Evolutionary conservation across 2,797 vertebrate genomes (phyloP).

Genomic region (Xenopus petersii): DNA sequence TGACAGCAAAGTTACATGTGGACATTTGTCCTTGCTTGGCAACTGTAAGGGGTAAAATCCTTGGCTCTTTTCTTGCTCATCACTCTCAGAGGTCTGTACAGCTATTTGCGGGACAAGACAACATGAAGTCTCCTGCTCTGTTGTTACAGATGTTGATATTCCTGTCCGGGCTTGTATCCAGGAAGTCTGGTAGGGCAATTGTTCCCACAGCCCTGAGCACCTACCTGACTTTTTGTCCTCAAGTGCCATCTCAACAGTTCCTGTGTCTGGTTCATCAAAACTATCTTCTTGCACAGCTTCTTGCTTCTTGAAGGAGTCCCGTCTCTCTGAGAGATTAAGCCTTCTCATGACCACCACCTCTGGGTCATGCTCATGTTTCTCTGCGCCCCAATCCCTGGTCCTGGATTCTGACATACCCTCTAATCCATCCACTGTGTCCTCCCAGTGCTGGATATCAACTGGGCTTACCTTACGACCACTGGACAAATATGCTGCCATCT

Average conservation of each 20-base stretch:
- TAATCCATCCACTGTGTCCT: constrained; percentile 65
- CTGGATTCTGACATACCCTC: constrained; percentile 60
- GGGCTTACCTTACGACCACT: constrained; percentile 70
- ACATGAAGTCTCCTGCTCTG: constrained; percentile 56
- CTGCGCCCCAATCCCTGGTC: constrained; percentile 63
- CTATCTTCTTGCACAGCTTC: constrained; percentile 97
- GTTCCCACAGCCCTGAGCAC: constrained; percentile 27
- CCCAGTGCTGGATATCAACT: constrained; percentile 60
- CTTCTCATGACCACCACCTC: constrained; percentile 93
- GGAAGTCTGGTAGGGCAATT: constrained; percentile 53
- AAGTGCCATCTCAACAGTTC: constrained; percentile 19
- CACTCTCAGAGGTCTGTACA: constrained; percentile 82
- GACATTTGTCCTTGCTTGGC: constrained; percentile 30
- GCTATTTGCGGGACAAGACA: constrained; percentile 83
- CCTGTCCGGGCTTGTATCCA: constrained; percentile 60
- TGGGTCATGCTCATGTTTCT: constrained; percentile 68
- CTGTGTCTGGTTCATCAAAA: constrained; percentile 85
- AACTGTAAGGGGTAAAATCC: constrained; percentile 42
- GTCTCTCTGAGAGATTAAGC: constrained; percentile 88
- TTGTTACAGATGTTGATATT: constrained; percentile 12
- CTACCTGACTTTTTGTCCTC: neutral
- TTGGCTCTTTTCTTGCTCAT: constrained; percentile 64
- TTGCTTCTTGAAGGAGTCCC: constrained; percentile 97
- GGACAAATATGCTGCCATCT: constrained; percentile 73
- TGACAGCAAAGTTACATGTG: constrained; percentile 22